Base-by-base conservation (phyloP, 2,113 vertebrate genomes). In the Motacilla alba region DNA sequence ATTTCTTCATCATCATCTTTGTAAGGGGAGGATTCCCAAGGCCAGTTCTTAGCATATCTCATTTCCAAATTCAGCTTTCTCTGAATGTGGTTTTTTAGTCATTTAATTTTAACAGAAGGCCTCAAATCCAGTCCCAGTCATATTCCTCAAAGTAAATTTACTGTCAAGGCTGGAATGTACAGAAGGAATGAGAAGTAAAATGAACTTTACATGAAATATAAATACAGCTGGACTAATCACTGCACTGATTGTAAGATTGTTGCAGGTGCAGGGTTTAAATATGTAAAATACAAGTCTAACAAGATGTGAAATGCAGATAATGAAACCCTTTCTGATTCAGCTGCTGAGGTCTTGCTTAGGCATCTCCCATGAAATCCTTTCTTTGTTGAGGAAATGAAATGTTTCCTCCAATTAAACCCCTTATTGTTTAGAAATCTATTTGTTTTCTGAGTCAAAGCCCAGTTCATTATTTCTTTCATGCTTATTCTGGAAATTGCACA, bases 171-270 rank as follows among this genome's bases (percentile, higher is more conserved):
- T 93, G 47, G 59, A 80, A 90, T 59, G 23, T 67, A 44, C 94
- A 87, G 68, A 90, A 85, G 59, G 72, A 86, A 91, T 77, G 55
- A 93, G 63, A 93, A 95, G 64, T 70, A 77, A 91, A 95, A 95
- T 83, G 50, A 90, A 70, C 64, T 93, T 95, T 53, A 72, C 8
- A 17, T 17, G 68, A 93, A 92, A 95, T 88, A 92, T 90, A 97
- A 97, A 96, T 96, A 96, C 94, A 97, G 92, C 93, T 96, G 95
- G 75, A 93, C 79, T 96, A 94, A 97, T 96, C 95, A 95, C 56
- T 90, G 76, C 79, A 93, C 39, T 85, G 72, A 96, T 94, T 96
- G 59, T 86, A 78, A 91, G 87, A 88, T 15, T 77, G 68, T 85
- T 92, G 93, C 96, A 95, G 94, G 84, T 96, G 95, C 90, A 88